phyloP scores from a whole-genome alignment of 1,140 invertebrate species.

The Lerema accius region DNA sequence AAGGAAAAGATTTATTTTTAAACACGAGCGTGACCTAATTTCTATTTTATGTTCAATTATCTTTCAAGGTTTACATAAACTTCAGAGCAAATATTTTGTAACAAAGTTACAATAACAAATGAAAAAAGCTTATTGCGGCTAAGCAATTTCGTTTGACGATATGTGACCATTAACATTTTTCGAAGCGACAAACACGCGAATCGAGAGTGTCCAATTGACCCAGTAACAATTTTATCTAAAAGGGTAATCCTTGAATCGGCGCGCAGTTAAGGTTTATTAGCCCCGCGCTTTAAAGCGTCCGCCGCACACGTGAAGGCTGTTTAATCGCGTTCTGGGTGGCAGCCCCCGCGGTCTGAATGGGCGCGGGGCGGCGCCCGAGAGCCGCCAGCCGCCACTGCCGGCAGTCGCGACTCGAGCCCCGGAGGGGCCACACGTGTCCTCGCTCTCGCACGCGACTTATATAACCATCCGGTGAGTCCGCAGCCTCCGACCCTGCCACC shows the following conservation, averaged over 20 bases:
- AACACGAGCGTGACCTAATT: no score
- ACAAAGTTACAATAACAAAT: neutral
- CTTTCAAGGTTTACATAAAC: neutral
- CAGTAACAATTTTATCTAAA: constrained; percentile 33
- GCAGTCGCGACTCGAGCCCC: constrained; percentile 73
- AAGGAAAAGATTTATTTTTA: no score
- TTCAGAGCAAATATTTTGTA: neutral
- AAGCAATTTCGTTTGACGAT: constrained; percentile 9
- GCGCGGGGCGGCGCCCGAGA: constrained; percentile 70
- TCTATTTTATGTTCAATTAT: no score
- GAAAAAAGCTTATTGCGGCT: neutral
- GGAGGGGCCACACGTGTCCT: constrained; percentile 73
- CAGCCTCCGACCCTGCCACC: constrained; percentile 71
- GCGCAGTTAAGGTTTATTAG: constrained; percentile 68
- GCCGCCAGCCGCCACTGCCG: constrained; percentile 43
- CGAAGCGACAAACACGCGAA: constrained; percentile 5
- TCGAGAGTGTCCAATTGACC: constrained; percentile 16
- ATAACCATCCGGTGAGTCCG: constrained; percentile 77
- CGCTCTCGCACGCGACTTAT: constrained; percentile 72
- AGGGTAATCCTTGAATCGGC: constrained; percentile 51
- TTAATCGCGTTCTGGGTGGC: constrained; percentile 65
- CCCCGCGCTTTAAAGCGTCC: constrained; percentile 54
- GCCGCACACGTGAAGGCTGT: constrained; percentile 72
- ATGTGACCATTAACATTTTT: neutral
- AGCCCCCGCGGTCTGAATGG: constrained; percentile 60